Evolutionary conservation across 2,797 vertebrate genomes (phyloP).

Genomic region (Falco columbarius): DNA sequence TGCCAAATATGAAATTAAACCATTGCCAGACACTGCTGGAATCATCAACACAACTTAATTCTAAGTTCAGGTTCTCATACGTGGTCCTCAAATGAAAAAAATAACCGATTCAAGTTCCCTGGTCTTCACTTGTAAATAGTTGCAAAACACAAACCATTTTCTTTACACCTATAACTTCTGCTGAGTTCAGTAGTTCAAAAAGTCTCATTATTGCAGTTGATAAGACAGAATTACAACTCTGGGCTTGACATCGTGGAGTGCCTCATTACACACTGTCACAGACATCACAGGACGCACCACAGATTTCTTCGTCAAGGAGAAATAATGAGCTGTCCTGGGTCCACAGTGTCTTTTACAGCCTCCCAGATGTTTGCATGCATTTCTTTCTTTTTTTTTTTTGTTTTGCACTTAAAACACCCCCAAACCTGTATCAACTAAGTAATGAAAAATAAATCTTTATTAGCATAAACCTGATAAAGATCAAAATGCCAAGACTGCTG

Average conservation of each 20-base stretch:
- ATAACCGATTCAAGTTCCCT: background rate
- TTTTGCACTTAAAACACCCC: background rate
- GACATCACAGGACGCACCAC: conserved; percentile 49
- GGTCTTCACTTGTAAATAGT: background rate
- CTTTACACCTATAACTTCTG: background rate
- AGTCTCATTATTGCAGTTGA: conserved; percentile 26
- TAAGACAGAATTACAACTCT: conserved; percentile 30
- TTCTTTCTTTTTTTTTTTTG: background rate
- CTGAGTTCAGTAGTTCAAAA: conserved; percentile 27
- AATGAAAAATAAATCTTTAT: conserved; percentile 14
- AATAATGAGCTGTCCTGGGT: conserved; percentile 70
- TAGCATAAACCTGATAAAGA: conserved; percentile 47
- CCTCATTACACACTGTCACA: conserved; percentile 58
- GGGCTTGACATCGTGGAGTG: conserved; percentile 34
- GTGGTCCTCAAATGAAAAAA: background rate
- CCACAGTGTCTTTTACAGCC: conserved; percentile 25
- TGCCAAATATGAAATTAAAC: background rate
- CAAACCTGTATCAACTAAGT: background rate
- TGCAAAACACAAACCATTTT: background rate
- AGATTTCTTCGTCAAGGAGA: conserved; percentile 49
- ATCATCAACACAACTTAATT: background rate
- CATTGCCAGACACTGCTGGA: background rate
- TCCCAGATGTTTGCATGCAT: conserved; percentile 30
- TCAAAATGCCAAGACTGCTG: conserved; percentile 36
- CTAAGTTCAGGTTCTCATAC: background rate